phyloP scores from a whole-genome alignment of 2,797 vertebrate species.

The Myotis myotis region DNA sequence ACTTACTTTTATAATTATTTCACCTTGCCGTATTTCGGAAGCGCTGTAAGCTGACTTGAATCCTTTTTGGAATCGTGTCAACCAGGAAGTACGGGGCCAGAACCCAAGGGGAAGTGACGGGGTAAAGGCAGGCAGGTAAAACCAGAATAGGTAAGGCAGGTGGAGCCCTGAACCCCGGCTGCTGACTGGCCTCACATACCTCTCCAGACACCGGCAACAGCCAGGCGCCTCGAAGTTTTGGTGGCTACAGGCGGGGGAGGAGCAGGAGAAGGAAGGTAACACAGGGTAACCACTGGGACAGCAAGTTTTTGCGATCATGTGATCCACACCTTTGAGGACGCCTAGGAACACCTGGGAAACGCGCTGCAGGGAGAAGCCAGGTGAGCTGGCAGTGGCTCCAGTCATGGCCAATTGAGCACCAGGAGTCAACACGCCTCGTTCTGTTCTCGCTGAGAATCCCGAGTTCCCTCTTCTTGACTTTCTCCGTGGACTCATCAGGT shows the following conservation, averaged over 20 bases:
- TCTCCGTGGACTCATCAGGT: not conserved
- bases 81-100: not conserved
- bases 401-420: accelerated
- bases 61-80: not conserved
- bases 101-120: no score
- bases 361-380: not conserved
- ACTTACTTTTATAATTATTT: not conserved
- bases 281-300: accelerated
- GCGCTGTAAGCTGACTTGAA: not conserved
- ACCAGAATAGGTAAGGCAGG: not conserved
- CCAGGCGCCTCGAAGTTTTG: not conserved
- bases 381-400: not conserved
- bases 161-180: not conserved
- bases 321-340: not conserved
- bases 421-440: not conserved
- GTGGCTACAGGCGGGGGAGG: not conserved
- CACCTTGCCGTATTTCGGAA: not conserved
- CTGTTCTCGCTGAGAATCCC: not conserved
- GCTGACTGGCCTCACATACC: not conserved
- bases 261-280: not conserved
- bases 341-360: not conserved
- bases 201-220: not conserved
- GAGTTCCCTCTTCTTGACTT: not conserved
- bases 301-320: not conserved
- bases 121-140: not conserved